Conservation (phyloP, 1,140 invertebrate genomes). For the Zelostemma sp. region DNA sequence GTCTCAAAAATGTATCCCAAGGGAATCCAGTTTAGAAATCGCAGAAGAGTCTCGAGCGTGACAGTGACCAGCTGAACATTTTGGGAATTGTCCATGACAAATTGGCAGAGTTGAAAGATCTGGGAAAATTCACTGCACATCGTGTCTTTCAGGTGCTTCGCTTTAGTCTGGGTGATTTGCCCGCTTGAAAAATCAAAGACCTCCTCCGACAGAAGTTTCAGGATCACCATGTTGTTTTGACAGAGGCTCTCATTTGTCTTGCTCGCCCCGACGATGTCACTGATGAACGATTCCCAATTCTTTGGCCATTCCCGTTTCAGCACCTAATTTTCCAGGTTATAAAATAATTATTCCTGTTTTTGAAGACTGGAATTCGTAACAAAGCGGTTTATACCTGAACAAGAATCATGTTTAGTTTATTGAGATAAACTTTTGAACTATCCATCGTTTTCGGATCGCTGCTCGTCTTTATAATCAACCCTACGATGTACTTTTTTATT, state of each 20-base stretch:
- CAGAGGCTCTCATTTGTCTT: constrained; percentile 99
- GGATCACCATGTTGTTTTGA: constrained; percentile 99
- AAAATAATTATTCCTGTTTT: too few species aligned
- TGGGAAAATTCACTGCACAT: constrained; percentile 99
- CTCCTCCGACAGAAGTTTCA: constrained; percentile 98
- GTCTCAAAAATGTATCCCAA: constrained; percentile 99
- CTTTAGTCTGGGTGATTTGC: constrained; percentile 98
- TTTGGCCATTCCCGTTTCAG: constrained; percentile 99
- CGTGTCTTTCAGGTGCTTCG: constrained; percentile 99
- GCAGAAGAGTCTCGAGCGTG: constrained; percentile 94
- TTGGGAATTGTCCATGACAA: constrained; percentile 97
- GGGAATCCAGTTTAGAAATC: constrained; percentile 99
- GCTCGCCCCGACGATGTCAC: constrained; percentile 98
- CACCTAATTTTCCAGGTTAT: constrained; percentile 85
- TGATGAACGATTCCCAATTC: constrained; percentile 99
- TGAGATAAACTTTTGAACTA: constrained; percentile 95
- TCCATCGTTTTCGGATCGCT: constrained; percentile 92
- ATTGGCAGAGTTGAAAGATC: constrained; percentile 97
- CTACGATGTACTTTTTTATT: constrained; percentile 99
- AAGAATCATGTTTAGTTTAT: constrained; percentile 99
- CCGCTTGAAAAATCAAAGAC: constrained; percentile 99
- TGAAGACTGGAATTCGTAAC: too few species aligned
- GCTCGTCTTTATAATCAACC: constrained; percentile 98
- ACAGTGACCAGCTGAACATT: constrained; percentile 94
- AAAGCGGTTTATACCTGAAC: constrained; percentile 83